Evolutionary conservation across 92 coral and sea anemone genomes (phyloP).

Genomic region (Epizoanthus fatuus): DNA sequence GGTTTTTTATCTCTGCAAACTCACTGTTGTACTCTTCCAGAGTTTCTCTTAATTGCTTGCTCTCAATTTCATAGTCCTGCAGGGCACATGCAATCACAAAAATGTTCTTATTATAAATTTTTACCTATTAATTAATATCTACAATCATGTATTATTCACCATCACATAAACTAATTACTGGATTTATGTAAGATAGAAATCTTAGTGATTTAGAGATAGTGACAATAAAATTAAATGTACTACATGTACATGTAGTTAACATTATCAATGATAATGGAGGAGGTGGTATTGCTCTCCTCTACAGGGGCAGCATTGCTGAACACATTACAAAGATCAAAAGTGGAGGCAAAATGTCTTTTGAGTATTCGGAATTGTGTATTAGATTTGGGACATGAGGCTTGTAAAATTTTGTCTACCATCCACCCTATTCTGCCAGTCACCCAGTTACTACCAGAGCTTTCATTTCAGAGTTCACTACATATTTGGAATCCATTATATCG

Average conservation of each 20-base stretch:
- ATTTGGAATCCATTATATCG: not conserved
- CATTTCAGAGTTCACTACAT: slow-evolving; percentile 9
- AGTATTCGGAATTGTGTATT: slow-evolving; percentile 23
- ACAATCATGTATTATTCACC: too few relatives aligned
- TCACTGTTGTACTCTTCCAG: slow-evolving; percentile 95
- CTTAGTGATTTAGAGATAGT: too few relatives aligned
- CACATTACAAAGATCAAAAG: too few relatives aligned
- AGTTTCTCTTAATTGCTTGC: slow-evolving; percentile 94
- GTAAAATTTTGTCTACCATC: slow-evolving; percentile 21
- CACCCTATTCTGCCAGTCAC: slow-evolving; percentile 33
- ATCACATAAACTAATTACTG: too few relatives aligned
- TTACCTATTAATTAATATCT: too few relatives aligned
- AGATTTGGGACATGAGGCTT: slow-evolving; percentile 10
- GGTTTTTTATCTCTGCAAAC: slow-evolving; percentile 99
- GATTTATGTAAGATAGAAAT: too few relatives aligned
- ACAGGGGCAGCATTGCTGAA: too few relatives aligned
- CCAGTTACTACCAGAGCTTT: slow-evolving; percentile 30
- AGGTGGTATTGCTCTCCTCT: too few relatives aligned
- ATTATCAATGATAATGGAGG: too few relatives aligned
- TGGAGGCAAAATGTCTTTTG: slow-evolving; percentile 11
- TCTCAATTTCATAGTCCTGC: slow-evolving; percentile 98
- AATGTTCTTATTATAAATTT: not conserved
- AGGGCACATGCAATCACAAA: not conserved
- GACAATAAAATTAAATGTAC: too few relatives aligned
- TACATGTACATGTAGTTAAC: too few relatives aligned